These are phyloP conservation scores for Polylopha cassiicola DNA, from an alignment of 2,888 invertebrate genomes.

Conservation along the genomic window DNA sequence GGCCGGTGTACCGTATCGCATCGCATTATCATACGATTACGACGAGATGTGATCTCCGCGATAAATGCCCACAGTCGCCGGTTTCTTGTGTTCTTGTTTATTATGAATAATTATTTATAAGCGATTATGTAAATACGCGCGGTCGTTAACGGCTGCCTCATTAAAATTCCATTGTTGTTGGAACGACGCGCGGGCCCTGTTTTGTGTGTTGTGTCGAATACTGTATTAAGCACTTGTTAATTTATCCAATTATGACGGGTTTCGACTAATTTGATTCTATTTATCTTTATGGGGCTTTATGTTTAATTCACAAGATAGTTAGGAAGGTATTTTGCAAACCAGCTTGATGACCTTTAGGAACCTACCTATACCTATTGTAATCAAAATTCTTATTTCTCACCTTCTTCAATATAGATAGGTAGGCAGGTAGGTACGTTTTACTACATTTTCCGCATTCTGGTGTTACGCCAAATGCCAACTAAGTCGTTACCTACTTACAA, in stretches of 20 bases:
- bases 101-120: conserved; percentile 67
- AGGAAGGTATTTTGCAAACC: no score
- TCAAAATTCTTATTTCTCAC: no score
- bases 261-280: conserved; percentile 23
- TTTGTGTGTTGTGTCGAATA: conserved; percentile 55
- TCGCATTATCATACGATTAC: conserved; percentile 47
- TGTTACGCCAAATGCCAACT: conserved; percentile 16
- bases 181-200: conserved; percentile 46
- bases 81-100: conserved; percentile 53
- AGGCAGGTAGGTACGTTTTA: conserved; percentile 6
- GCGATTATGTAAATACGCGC: conserved; percentile 66
- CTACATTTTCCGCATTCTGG: conserved; percentile 14
- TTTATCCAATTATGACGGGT: conserved; percentile 18
- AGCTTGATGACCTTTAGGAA: no score
- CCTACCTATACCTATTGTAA: no score
- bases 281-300: no score
- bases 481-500: no score
- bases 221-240: conserved; percentile 32
- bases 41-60: conserved; percentile 40
- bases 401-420: background rate
- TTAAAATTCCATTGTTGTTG: conserved; percentile 69
- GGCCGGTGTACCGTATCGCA: conserved; percentile 34
- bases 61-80: conserved; percentile 37
- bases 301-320: no score
- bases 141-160: conserved; percentile 61